Conservation (phyloP, 2,888 invertebrate species). For the Calephelis perditalis region DNA sequence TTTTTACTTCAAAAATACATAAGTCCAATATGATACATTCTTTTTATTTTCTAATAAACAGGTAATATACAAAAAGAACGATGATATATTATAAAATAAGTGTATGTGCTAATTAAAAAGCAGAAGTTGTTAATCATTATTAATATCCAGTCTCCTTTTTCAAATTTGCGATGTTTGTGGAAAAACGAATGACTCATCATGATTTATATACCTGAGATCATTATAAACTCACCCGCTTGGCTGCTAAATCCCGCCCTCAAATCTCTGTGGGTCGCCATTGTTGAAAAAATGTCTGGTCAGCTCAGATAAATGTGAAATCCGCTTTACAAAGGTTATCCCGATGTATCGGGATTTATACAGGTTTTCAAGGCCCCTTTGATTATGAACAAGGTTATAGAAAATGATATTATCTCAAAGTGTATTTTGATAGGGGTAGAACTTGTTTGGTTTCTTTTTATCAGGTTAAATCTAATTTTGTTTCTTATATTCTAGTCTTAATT, state of each 20-base stretch:
- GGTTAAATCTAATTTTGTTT: too few relatives aligned
- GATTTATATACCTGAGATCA: constrained; percentile 42
- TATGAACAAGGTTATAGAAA: not conserved
- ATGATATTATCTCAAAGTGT: not conserved
- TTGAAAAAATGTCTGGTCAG: constrained; percentile 53
- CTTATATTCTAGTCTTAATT: too few relatives aligned
- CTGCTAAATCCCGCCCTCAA: constrained; percentile 41
- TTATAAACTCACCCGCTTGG: constrained; percentile 37
- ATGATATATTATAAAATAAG: too few relatives aligned
- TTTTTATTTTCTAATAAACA: too few relatives aligned
- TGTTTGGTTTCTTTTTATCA: too few relatives aligned
- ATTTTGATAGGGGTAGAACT: too few relatives aligned
- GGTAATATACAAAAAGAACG: too few relatives aligned
- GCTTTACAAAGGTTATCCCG: constrained; percentile 58
- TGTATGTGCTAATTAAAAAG: too few relatives aligned
- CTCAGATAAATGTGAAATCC: constrained; percentile 64
- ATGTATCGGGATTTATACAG: constrained; percentile 55
- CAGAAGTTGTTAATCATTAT: too few relatives aligned
- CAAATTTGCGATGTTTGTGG: not conserved
- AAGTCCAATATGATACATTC: too few relatives aligned
- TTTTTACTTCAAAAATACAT: too few relatives aligned
- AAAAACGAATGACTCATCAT: constrained; percentile 31
- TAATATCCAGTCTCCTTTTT: not conserved
- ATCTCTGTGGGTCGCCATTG: constrained; percentile 47
- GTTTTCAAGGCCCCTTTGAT: constrained; percentile 2